These are phyloP conservation scores for Proisotoma minuta DNA, from an alignment of 2,888 invertebrate genomes.

Conservation along the genomic window DNA sequence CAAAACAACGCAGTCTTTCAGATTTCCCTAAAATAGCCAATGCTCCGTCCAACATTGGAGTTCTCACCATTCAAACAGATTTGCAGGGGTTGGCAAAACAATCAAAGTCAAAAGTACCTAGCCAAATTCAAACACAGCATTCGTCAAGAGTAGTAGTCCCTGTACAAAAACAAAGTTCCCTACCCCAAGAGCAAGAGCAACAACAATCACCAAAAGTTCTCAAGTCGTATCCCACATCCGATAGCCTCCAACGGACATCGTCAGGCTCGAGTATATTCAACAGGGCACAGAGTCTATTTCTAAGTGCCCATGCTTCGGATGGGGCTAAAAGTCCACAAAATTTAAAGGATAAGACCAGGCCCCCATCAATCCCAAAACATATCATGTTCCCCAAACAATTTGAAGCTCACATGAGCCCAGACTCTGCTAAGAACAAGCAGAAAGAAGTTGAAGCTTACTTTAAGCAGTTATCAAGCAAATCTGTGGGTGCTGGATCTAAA, in stretches of 20 bases:
- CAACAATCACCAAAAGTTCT: conserved; percentile 8
- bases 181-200: conserved; percentile 9
- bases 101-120: conserved; percentile 1
- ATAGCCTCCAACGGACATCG: conserved; percentile 47
- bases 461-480: conserved; percentile 26
- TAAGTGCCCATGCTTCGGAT: conserved; percentile 34
- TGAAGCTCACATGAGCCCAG: conserved; percentile 69
- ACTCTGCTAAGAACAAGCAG: conserved; percentile 65
- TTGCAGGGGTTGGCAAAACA: neutral
- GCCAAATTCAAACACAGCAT: conserved; percentile 14
- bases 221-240: conserved; percentile 12
- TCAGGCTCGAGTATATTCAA: conserved; percentile 48
- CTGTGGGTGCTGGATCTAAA: neutral
- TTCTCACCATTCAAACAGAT: conserved; percentile 29
- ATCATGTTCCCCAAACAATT: conserved; percentile 65
- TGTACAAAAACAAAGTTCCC: neutral
- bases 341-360: conserved; percentile 49
- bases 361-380: conserved; percentile 30
- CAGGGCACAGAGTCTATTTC: conserved; percentile 43
- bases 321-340: conserved; percentile 52
- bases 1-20: conserved; percentile 44
- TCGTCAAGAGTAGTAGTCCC: conserved; percentile 1
- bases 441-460: conserved; percentile 71
- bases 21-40: conserved; percentile 32
- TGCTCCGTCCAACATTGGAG: conserved; percentile 19